Conservation (phyloP, 2,113 vertebrate genomes). For the Myiozetetes cayanensis region DNA sequence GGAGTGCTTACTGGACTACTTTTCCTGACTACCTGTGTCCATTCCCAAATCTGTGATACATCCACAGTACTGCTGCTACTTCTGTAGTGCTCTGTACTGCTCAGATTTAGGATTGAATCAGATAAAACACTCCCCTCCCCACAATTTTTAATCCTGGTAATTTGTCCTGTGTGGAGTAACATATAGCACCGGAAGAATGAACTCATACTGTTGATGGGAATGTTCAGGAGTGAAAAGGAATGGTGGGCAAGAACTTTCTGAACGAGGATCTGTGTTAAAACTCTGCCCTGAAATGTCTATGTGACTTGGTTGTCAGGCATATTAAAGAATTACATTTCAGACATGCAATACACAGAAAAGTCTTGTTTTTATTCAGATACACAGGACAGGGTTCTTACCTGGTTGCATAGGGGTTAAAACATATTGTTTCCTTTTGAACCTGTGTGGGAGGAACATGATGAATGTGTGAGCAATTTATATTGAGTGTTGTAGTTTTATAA, state of each 20-base stretch:
- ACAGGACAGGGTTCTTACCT: neutral
- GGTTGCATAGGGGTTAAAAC: neutral
- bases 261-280: neutral
- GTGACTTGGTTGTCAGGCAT: neutral
- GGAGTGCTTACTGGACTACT: neutral
- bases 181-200: neutral
- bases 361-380: neutral
- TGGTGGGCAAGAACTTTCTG: neutral
- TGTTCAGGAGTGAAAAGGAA: neutral
- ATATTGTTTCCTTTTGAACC: neutral
- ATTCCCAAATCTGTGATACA: neutral
- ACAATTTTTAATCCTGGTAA: neutral
- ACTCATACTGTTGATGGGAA: neutral
- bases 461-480: too few species aligned
- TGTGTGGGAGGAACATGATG: too few species aligned
- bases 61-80: rapidly evolving
- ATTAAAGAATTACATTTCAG: neutral
- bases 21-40: neutral
- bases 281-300: neutral
- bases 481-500: too few species aligned
- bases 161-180: neutral
- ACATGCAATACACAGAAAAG: neutral
- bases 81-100: neutral
- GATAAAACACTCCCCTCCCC: neutral
- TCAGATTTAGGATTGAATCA: neutral